Conservation (phyloP, 1,140 invertebrate genomes). For the Platyscapa corneri region DNA sequence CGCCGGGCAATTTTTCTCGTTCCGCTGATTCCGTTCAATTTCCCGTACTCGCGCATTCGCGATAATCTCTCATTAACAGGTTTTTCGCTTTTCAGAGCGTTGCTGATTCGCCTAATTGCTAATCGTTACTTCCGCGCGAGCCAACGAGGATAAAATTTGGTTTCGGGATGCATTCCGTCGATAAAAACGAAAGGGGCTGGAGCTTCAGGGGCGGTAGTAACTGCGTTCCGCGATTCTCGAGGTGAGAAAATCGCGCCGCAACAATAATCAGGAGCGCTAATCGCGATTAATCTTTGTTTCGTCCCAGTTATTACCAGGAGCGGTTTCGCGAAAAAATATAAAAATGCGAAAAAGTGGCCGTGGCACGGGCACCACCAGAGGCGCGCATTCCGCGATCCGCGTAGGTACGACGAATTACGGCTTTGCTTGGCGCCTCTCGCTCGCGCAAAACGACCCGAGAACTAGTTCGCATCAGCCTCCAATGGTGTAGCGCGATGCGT, state of each 20-base stretch:
- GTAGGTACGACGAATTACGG: not conserved
- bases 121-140: not conserved
- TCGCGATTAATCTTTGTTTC: not conserved
- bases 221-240: too few species aligned
- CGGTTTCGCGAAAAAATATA: not conserved
- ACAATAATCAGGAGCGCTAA: too few species aligned
- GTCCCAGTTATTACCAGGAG: too few species aligned
- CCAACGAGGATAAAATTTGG: too few species aligned
- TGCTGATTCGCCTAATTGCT: not conserved
- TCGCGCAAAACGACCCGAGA: not conserved
- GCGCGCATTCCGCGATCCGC: not conserved
- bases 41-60: not conserved
- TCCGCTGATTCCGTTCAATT: not conserved
- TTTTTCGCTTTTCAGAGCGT: not conserved
- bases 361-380: not conserved
- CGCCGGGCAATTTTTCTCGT: not conserved
- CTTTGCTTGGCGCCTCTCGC: slow-evolving; percentile 18
- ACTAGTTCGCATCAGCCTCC: slow-evolving; percentile 27
- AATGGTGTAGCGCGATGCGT: slow-evolving; percentile 43
- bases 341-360: not conserved
- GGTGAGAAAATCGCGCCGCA: too few species aligned
- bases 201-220: too few species aligned
- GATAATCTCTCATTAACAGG: not conserved
- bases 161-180: too few species aligned
- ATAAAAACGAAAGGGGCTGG: too few species aligned